Base-by-base conservation (phyloP, 1,140 invertebrate genomes). In the Heliconius hewitsoni region DNA sequence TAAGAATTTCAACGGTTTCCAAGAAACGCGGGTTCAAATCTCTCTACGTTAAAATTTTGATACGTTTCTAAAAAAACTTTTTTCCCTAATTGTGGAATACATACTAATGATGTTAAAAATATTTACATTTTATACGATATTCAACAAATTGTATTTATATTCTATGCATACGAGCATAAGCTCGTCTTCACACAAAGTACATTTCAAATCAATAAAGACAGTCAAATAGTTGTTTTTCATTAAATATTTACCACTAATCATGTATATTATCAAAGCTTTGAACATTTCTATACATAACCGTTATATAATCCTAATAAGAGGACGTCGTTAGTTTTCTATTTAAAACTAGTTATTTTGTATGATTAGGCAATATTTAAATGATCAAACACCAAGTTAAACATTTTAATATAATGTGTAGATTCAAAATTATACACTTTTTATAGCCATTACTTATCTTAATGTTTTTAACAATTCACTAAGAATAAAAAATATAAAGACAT, bases 361-460 rank as follows among this genome's bases (percentile, higher is more conserved):
- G 60, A 66, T 66, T 66, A 66, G 60, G 60, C 27, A 66, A 30
- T 66, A 66, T 66, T 66, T 66, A 66, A 66, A 66, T 66, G 60
- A 66, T 27, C 60, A 66, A 66, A 66, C 57, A 66, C 57, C 23
- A 66, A 23, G n/a, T 27, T 66, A 11, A 66, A 66, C 23, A 66
- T 66, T 66, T 66, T 27, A 66, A 66, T 66, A 30, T 66, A 66
- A 66, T 27, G 19, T 66, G 60, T 60, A 66, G 30, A 66, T 66
- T 66, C 4, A 66, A 66, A 66, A 66, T 66, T 66, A 66, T 66
- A 66, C 60, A 66, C 60, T 66, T 66, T 66, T 66, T 66, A 66
- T 66, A 66, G 60, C 60, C 60, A 66, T 66, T 66, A 66, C 60
- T 66, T 66, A 66, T 66, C 60, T 66, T 66, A 66, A 66, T 66